Evolutionary conservation across 2,113 vertebrate genomes (phyloP), one percentile per base, ranked within the genome.

Genomic region (Trachemys scripta): DNA sequence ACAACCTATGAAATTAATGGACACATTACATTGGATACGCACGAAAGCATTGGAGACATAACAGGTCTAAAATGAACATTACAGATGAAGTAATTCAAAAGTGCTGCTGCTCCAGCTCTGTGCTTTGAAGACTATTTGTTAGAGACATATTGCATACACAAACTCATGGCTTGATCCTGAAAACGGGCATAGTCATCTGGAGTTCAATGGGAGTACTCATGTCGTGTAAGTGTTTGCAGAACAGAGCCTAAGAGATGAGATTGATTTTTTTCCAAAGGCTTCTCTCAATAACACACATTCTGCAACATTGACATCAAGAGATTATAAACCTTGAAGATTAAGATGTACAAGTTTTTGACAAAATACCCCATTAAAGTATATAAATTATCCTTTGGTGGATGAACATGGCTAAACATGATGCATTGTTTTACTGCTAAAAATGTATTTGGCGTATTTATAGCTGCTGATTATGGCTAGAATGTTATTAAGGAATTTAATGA

Each of bases 391-490:
- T 50, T 25, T 25, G 90, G 29, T 1, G 82, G 35, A 95, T 6
- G 38, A 94, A 53, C 20, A 38, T 24, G 24, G 51, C 17, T 38
- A 80, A 50, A 85, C 6, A 35, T 14, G 49, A 78, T 27, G 0
- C 2, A 72, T 88, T 84, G 4, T 78, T 84, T 84, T 38, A 49
- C 85, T 51, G 78, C 45, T 80, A 38, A 31, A 13, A 54, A 5
- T 31, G 54, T 87, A 79, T 91, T 51, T 91, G 56, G 51, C 76
- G 27, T 84, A 76, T 90, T 93, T 94, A 29, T 96, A 29, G 85
- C 1, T 4, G 31, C 59, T 92, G 5, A 22, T 82, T 87, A 78
- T 89, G 49, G 69, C 27, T 54, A 51, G 75, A 93, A 54, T 7
- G 42, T 89, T 87, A 78, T 92, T 72, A 65, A 90, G 50, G 49